Evolutionary conservation across 2,113 vertebrate genomes (phyloP).

Genomic region (Grammomys dolichurus): DNA sequence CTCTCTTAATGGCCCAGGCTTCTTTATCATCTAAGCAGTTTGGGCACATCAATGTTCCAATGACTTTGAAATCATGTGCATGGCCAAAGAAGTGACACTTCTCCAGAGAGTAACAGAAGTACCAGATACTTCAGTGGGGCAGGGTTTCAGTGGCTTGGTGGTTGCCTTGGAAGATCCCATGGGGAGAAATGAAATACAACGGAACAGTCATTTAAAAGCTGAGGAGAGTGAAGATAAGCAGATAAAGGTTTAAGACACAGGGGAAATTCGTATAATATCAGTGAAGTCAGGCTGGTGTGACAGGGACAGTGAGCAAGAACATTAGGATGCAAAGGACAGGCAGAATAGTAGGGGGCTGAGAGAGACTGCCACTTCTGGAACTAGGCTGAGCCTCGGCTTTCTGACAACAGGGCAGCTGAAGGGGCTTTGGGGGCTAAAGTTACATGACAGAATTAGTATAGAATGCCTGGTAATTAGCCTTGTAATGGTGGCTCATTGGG

Average conservation of each 20-base stretch:
- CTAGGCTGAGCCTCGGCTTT: background rate
- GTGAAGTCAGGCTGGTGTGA: too few relatives aligned
- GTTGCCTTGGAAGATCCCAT: background rate
- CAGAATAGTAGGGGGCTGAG: background rate
- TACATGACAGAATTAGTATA: background rate
- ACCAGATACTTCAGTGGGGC: background rate
- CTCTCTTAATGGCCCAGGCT: fast-evolving
- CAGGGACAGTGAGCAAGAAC: background rate
- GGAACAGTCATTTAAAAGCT: background rate
- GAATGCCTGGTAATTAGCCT: background rate
- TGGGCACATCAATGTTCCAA: background rate
- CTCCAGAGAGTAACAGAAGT: background rate
- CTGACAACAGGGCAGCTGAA: background rate
- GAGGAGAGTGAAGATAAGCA: background rate
- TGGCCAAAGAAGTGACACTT: background rate
- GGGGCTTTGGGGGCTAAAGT: background rate
- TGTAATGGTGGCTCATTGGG: background rate
- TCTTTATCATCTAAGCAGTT: background rate
- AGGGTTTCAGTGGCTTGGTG: background rate
- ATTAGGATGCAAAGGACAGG: background rate
- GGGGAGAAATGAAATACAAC: background rate
- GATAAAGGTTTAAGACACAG: background rate
- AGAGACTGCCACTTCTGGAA: too few relatives aligned
- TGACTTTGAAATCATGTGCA: background rate
- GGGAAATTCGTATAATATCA: background rate